Conservation (phyloP, 2,113 vertebrate genomes). For the Brachirus orientalis region DNA sequence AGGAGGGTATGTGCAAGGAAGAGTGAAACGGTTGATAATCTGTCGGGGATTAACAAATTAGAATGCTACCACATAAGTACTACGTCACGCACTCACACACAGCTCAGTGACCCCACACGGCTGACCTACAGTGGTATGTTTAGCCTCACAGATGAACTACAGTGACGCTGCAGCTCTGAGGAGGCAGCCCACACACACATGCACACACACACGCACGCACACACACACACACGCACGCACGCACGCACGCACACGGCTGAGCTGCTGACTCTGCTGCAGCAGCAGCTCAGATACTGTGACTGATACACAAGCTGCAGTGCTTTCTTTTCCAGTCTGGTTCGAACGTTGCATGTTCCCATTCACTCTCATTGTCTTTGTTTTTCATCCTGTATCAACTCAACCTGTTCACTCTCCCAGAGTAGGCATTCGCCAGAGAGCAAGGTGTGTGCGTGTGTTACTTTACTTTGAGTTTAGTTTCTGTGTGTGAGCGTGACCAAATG, state of each 20-base stretch:
- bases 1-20: conserved; percentile 6
- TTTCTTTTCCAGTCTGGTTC: conserved; percentile 13
- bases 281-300: conserved; percentile 19
- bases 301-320: neutral
- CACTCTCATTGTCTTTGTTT: neutral
- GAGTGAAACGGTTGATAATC: conserved; percentile 55
- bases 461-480: conserved; percentile 15
- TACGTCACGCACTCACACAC: conserved; percentile 25
- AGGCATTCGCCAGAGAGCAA: conserved; percentile 33
- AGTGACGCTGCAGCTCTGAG: conserved; percentile 27
- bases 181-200: too few relatives aligned
- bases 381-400: neutral
- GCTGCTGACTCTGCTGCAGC: conserved; percentile 3
- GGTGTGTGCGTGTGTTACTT: conserved; percentile 23
- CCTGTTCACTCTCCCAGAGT: neutral
- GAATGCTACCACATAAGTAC: conserved; percentile 38
- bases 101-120: conserved; percentile 57
- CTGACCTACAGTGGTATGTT: conserved; percentile 37
- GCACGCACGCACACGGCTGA: too few relatives aligned
- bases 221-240: too few relatives aligned
- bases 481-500: conserved; percentile 9
- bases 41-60: conserved; percentile 64
- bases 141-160: conserved; percentile 24
- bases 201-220: too few relatives aligned
- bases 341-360: neutral